Evolutionary conservation across 2,113 vertebrate genomes (phyloP).

Genomic region (Haplotaxodon microlepis): DNA sequence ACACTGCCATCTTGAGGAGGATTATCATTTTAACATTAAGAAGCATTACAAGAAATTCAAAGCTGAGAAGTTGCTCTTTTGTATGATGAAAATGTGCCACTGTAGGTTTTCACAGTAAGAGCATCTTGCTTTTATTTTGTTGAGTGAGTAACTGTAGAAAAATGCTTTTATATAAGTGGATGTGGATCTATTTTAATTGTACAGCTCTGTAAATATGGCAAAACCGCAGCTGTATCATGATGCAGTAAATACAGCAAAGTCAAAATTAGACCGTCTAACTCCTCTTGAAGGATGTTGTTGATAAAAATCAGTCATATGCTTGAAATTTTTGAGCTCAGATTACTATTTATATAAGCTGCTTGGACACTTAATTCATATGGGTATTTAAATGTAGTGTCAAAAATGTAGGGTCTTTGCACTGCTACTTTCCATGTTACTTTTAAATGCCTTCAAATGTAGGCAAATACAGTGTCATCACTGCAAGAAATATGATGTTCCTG

Average conservation of each 20-base stretch:
- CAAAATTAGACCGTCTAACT: background rate
- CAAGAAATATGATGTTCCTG: constrained; percentile 7
- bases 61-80: constrained; percentile 38
- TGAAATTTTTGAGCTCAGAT: background rate
- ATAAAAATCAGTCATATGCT: background rate
- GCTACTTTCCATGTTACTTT: constrained; percentile 1
- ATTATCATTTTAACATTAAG: constrained; percentile 20
- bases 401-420: background rate
- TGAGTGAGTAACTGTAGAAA: constrained; percentile 1
- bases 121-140: constrained; percentile 17
- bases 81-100: constrained; percentile 59
- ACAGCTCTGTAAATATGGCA: background rate
- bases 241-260: background rate
- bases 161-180: constrained; percentile 43
- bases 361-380: background rate
- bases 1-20: constrained; percentile 64
- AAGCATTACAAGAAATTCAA: background rate
- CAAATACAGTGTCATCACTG: background rate
- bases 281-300: background rate
- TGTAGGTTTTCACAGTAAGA: constrained; percentile 28
- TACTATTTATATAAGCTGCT: background rate
- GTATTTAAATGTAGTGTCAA: background rate
- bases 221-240: background rate
- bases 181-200: constrained; percentile 23
- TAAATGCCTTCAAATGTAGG: constrained; percentile 50